Evolutionary conservation across 2,888 invertebrate genomes (phyloP), one percentile per base, ranked within the genome.

Genomic region (Oscheius sp.): DNA sequence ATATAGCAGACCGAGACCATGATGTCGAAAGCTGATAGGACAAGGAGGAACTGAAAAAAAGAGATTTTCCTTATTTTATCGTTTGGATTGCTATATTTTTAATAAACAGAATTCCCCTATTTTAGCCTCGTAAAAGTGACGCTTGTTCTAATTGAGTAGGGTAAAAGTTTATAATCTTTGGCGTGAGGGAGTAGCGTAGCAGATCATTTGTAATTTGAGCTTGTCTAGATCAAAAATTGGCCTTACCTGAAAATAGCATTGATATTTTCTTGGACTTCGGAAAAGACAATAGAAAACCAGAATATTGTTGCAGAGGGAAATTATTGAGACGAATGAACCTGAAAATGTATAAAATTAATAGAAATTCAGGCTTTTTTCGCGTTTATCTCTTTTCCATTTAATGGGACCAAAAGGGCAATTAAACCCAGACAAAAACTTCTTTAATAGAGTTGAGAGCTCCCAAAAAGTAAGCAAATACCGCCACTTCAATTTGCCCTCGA

Each of bases 161-260:
- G 7, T 53, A 23, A 56, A 56, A 13, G 49, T n/a, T 49, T n/a
- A n/a, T n/a, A 13, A 3, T 16, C 49, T 35, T 35, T 35, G 35
- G 35, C 35, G 35, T 18, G 18, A n/a, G n/a, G n/a, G n/a, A n/a
- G n/a, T n/a, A n/a, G n/a, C n/a, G n/a, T n/a, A n/a, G n/a, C n/a
- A n/a, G n/a, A n/a, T n/a, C n/a, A n/a, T n/a, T n/a, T n/a, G n/a
- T n/a, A n/a, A n/a, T n/a, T n/a, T n/a, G n/a, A n/a, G n/a, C n/a
- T n/a, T n/a, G n/a, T n/a, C n/a, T n/a, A 13, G 49, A n/a, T 5
- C 13, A 49, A 13, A 3, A 18, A 13, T 49, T 18, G n/a, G 25
- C 3, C 74, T 74, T 18, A 79, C 79, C 71, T 79, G 79, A 59
- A 79, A 79, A 69, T 79, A 79, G 59, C 79, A 79, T 52, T 75